Evolutionary conservation across 2,113 vertebrate species (phyloP).

Genomic region (Miniopterus natalensis): DNA sequence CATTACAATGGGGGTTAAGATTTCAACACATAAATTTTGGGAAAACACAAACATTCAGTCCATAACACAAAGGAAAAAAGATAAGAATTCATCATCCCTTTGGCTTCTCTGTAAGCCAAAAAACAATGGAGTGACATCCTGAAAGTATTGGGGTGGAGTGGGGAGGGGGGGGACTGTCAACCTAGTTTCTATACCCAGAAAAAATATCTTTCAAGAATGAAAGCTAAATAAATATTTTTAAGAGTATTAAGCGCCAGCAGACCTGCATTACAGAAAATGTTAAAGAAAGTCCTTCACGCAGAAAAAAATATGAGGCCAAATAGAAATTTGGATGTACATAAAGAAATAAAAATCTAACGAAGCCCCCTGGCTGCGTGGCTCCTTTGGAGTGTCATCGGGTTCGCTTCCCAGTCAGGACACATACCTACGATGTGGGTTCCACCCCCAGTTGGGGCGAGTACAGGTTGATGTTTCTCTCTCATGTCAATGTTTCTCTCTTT

Average conservation of each 20-base stretch:
- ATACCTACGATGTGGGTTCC: too few relatives aligned
- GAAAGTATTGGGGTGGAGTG: neutral
- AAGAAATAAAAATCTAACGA: conserved; percentile 3
- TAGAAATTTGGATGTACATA: too few relatives aligned
- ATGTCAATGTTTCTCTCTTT: too few relatives aligned
- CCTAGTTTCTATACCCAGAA: neutral
- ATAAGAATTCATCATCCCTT: neutral
- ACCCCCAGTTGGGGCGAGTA: too few relatives aligned
- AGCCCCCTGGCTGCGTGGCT: too few relatives aligned
- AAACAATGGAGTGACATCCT: neutral
- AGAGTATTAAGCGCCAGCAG: neutral
- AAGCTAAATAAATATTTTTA: neutral
- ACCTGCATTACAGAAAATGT: neutral
- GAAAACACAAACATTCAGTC: neutral
- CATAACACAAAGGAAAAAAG: neutral
- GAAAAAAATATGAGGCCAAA: neutral
- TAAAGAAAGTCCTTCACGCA: neutral
- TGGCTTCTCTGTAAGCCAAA: neutral
- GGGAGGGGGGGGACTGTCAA: too few relatives aligned
- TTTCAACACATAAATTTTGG: neutral
- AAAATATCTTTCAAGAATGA: neutral
- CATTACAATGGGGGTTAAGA: neutral
- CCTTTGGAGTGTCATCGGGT: too few relatives aligned
- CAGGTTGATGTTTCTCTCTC: too few relatives aligned
- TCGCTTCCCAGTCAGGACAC: too few relatives aligned